These are phyloP conservation scores for Chrysochloris asiatica DNA, from an alignment of 2,113 vertebrate genomes.

Conservation along the genomic window DNA sequence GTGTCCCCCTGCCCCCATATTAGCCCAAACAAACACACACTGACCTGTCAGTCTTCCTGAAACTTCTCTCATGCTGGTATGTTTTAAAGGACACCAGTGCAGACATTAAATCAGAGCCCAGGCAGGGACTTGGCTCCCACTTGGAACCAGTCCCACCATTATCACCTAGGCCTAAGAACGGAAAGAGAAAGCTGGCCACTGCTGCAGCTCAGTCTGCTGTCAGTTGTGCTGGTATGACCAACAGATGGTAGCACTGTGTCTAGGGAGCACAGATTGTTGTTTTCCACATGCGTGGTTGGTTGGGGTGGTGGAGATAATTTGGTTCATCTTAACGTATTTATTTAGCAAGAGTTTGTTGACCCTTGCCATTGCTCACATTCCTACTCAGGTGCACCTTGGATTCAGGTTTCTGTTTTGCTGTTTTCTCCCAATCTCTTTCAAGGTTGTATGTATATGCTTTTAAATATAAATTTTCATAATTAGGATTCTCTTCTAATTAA, in stretches of 20 bases:
- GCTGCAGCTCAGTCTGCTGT: neutral
- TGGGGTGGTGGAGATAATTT: neutral
- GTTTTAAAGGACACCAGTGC: neutral
- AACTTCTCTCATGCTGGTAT: neutral
- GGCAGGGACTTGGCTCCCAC: neutral
- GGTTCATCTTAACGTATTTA: neutral
- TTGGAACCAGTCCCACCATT: neutral
- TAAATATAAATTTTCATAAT: neutral
- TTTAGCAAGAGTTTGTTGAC: neutral
- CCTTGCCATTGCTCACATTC: no score
- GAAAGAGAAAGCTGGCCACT: neutral
- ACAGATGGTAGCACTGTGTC: neutral
- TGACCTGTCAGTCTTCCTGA: neutral
- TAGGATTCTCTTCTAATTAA: neutral
- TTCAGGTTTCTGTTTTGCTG: neutral
- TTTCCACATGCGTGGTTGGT: neutral
- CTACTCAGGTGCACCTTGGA: neutral
- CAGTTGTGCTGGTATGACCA: neutral
- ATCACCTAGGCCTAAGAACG: no score
- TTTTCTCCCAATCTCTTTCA: neutral
- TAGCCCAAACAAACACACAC: neutral
- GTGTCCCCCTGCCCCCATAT: neutral
- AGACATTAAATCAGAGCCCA: neutral
- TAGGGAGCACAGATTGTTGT: neutral
- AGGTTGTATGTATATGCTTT: neutral